Evolutionary conservation across 2,797 vertebrate species (phyloP), one percentile per base, ranked within the genome.

Genomic region (Morus bassanus): DNA sequence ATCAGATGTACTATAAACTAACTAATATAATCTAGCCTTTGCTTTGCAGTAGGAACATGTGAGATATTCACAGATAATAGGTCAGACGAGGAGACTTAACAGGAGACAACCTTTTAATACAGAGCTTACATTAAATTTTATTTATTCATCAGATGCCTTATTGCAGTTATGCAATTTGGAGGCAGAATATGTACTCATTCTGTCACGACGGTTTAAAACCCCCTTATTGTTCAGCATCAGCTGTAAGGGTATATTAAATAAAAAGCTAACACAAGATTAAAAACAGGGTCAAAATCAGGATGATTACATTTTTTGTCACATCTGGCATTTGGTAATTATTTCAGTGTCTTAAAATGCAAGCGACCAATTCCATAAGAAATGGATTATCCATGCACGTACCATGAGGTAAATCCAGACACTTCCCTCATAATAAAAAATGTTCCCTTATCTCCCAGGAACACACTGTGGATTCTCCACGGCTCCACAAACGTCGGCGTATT

Each of bases 311-410:
- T 96, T 92, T 87, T 88, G 74, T 92, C 75, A 84, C 92, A 89
- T 95, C 85, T 97, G 95, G 64, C 68, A 63, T 78, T 86, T 11
- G 18, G 35, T 91, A 95, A 93, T 97, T 95, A 90, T 87, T 93
- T 95, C 60, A 46, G 23, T 74, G 77, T 86, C 94, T 95, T 91
- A 88, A 79, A 88, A 73, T 56, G 59, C 61, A 85, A 91, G 65
- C 16, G 17, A 54, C 64, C 84, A 56, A 7, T 75, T 91, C 89
- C 65, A 22, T 85, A 92, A 83, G 92, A 96, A 96, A 93, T 89
- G 65, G 91, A 95, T 96, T 95, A 96, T 93, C 83, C 69, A 54
- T 45, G 78, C 81, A 82, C 0, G 1, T 43, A 54, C 50, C 74
- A 83, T 31, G 24, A 87, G 24, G 46, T 50, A 85, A 93, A 95